Evolutionary conservation across 2,888 invertebrate species (phyloP).

Genomic region (Halictus ligatus): DNA sequence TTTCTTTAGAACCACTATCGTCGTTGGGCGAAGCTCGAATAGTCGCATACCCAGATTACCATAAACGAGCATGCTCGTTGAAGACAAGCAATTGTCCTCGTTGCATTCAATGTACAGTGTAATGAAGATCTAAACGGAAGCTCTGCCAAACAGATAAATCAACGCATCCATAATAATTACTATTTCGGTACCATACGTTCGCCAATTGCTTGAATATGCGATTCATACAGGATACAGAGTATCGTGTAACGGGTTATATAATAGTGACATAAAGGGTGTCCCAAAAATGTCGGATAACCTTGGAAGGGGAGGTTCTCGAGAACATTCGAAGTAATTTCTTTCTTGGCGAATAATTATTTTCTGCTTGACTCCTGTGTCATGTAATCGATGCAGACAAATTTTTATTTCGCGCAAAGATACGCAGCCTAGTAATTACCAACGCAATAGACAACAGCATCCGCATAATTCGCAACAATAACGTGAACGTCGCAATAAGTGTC

Average conservation of each 20-base stretch:
- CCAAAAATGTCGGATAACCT: no score
- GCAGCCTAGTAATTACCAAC: background rate
- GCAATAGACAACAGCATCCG: background rate
- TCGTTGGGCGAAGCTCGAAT: conserved; percentile 15
- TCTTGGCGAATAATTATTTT: no score
- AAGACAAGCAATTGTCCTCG: conserved; percentile 17
- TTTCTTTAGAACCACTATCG: conserved; percentile 21
- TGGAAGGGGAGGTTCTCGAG: no score
- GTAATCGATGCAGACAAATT: no score
- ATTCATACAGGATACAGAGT: background rate
- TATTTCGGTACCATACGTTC: background rate
- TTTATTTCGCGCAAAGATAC: no score
- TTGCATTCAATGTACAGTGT: background rate
- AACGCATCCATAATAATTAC: background rate
- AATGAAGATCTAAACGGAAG: background rate
- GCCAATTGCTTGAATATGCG: background rate
- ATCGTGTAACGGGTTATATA: background rate
- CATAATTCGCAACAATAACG: background rate
- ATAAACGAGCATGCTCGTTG: conserved; percentile 16
- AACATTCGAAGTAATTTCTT: no score
- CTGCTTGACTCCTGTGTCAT: no score
- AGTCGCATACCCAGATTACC: conserved; percentile 16
- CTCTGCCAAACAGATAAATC: background rate
- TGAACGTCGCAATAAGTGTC: background rate
- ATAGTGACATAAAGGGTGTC: no score